phyloP scores from a whole-genome alignment of 1,140 invertebrate species.

The Cyphomyrmex costatus region DNA sequence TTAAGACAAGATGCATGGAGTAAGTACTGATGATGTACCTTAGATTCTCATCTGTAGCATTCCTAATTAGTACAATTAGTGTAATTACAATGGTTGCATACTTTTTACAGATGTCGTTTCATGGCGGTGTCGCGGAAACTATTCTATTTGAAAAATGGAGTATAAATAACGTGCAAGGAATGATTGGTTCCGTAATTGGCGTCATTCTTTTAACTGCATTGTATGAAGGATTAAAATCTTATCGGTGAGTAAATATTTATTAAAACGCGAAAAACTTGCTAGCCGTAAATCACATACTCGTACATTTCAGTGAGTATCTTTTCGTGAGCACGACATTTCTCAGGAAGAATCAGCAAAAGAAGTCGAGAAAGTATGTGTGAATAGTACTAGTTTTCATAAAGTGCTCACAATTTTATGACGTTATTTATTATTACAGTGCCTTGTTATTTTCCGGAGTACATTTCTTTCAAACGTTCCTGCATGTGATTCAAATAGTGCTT shows the following conservation, averaged over 20 bases:
- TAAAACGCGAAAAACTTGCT: not conserved
- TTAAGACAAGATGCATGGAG: slow-evolving; percentile 63
- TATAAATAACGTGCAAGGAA: slow-evolving; percentile 76
- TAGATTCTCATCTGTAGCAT: not conserved
- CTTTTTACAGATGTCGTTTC: slow-evolving; percentile 82
- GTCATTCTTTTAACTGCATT: slow-evolving; percentile 79
- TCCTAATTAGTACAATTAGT: not conserved
- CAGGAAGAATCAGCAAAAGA: not conserved
- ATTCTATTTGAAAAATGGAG: slow-evolving; percentile 83
- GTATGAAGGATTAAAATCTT: slow-evolving; percentile 84
- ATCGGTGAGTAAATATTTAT: slow-evolving; percentile 75
- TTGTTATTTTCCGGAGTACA: slow-evolving; percentile 86
- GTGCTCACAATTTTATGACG: not conserved
- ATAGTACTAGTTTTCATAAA: not conserved
- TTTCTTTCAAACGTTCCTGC: slow-evolving; percentile 89
- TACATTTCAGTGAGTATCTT: slow-evolving; percentile 76
- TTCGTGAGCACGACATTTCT: slow-evolving; percentile 52
- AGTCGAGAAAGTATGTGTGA: slow-evolving; percentile 60
- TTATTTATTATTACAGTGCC: slow-evolving; percentile 75
- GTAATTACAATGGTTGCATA: not conserved
- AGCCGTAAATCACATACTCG: not conserved
- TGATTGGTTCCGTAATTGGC: slow-evolving; percentile 80
- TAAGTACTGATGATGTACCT: slow-evolving; percentile 28
- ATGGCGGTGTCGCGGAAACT: slow-evolving; percentile 80
- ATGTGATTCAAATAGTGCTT: slow-evolving; percentile 90